Evolutionary conservation across 2,113 vertebrate genomes (phyloP), one percentile per base, ranked within the genome.

Genomic region (Tretioscincus oriximinensis): DNA sequence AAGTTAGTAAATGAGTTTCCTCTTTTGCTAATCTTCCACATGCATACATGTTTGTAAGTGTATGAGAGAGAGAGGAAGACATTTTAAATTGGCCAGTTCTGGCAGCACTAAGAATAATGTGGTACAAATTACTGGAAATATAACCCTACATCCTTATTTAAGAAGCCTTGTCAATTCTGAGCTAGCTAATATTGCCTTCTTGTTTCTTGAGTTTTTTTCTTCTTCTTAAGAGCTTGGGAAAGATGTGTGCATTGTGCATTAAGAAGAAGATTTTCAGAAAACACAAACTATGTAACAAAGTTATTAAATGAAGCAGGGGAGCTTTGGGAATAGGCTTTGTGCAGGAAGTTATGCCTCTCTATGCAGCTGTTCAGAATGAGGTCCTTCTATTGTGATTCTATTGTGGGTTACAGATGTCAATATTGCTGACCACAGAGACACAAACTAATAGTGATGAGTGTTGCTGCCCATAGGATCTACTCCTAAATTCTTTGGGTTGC

Each of bases 1-100:
- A 68, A 63, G 74, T 35, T 73, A 76, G 63, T 73, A 84, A 63
- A 79, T 69, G 28, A 76, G 24, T 70, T 51, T 54, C 54, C 29
- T 41, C 77, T 58, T 71, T 71, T 65, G 26, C 73, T 71, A 63
- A 71, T 71, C 41, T 21, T 35, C 20, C 29, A 11, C 20, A 41
- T 18, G 28, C 45, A 18, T 66, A 14, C n/a, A 26, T 78, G 14
- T 58, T 12, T 58, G 14, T 58, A 4, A 18, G 54, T 58, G 54
- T 58, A 16, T 58, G 54, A 58, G 54, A 58, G 54, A 58, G 54
- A 16, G 54, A 58, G 54, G 18, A 18, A 58, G 54, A 18, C 3
- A 60, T 29, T 45, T 72, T 16, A 16, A 54, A 63, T 22, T 24
- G 29, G 10, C 72, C 70, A 73, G 66, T 80, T 51, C 58, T 70